These are phyloP conservation scores for Drosophila arizonae DNA, from an alignment of 1,140 invertebrate species.

Conservation along the genomic window DNA sequence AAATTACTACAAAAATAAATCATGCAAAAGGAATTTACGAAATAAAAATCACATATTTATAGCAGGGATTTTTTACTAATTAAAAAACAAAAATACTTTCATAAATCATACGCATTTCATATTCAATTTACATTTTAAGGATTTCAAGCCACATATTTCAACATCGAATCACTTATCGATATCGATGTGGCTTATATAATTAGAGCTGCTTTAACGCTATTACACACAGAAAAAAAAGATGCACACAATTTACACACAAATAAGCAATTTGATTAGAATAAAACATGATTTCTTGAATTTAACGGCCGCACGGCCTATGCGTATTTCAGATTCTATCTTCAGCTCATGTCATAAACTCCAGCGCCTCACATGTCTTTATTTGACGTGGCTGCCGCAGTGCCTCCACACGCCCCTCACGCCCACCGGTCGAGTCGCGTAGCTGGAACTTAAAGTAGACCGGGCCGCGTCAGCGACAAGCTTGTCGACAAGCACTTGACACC, in stretches of 20 bases:
- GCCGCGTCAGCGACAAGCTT: constrained; percentile 49
- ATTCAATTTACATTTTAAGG: too few species aligned
- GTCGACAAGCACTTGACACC: constrained; percentile 74
- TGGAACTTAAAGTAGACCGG: constrained; percentile 45
- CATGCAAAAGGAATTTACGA: too few species aligned
- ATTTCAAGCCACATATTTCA: too few species aligned
- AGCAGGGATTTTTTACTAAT: too few species aligned
- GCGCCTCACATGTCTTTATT: constrained; percentile 2
- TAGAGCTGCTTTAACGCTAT: too few species aligned
- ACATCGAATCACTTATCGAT: background rate
- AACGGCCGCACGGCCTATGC: background rate
- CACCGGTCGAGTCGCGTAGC: background rate
- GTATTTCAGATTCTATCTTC: background rate
- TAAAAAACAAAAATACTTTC: too few species aligned
- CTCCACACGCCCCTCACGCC: background rate
- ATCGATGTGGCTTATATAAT: too few species aligned
- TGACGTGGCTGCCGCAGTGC: background rate
- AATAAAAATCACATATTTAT: too few species aligned
- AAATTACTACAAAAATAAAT: too few species aligned
- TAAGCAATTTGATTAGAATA: background rate
- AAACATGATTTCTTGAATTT: constrained; percentile 1
- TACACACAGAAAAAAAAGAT: background rate
- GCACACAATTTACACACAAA: background rate
- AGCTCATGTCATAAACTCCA: background rate
- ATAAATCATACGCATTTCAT: too few species aligned